Base-by-base conservation (phyloP, 2,888 invertebrate species). In the Drosophila infuscata region DNA sequence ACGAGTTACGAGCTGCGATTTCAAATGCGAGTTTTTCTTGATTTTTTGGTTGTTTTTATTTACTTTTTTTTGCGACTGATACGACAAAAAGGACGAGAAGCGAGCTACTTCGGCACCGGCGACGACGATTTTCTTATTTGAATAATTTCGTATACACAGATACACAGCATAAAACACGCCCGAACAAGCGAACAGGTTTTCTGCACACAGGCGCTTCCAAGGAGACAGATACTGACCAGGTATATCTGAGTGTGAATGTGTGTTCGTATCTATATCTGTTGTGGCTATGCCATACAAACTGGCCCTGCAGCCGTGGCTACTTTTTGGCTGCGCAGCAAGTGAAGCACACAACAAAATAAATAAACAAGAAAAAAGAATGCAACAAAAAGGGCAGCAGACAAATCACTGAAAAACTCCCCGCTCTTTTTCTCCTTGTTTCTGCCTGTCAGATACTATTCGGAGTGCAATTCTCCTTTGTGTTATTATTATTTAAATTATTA, bases 141-240 rank as follows among this genome's bases (percentile, higher is more conserved):
- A 86, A 86, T 88, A 88, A 88, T 78, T 83, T 83, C 81, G 90
- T 83, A 81, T 83, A 78, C 63, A 80, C 59, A 85, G 70, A 85
- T 70, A 74, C 70, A 75, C 56, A 54, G 70, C 74, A 64, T 58
- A 66, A 73, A 70, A 82, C 82, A 84, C 75, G 75, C 73, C 85
- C 74, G 73, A 68, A 56, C 77, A 74, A 85, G 56, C 77, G 83
- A 85, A 85, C 85, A 90, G 85, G 90, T 86, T 90, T 85, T 89
- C 85, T 81, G 83, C 83, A 25, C 46, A 46, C 25, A 46, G 46
- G 46, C 46, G 20, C 46, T 25, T 46, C 46, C 25, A 78, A 81
- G 78, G 62, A 59, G 54, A 36, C 76, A 63, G 56, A 49, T 53
- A 59, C 41, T 63, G 73, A 51, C 77, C 77, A 68, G 67, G 60